Conservation (phyloP, 2,888 invertebrate species). For the Cyaniris semiargus region DNA sequence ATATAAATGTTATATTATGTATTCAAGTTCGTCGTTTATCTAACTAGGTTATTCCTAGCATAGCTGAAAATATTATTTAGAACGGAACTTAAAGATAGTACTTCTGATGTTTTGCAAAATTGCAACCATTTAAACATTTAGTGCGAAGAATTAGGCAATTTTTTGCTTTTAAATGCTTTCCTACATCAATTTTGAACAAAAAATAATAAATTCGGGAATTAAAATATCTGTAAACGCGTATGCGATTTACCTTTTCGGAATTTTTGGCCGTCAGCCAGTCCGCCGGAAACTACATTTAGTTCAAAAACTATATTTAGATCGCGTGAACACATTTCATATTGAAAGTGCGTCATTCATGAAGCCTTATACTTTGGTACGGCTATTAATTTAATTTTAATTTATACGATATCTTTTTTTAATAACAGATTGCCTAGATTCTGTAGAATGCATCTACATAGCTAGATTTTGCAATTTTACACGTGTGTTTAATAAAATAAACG, state of each 20-base stretch:
- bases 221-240: neutral
- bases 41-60: neutral
- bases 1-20: too few relatives aligned
- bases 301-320: conserved; percentile 20
- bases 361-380: neutral
- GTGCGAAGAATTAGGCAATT: neutral
- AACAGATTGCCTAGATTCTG: too few relatives aligned
- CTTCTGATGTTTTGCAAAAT: neutral
- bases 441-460: too few relatives aligned
- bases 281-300: neutral
- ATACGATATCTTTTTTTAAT: too few relatives aligned
- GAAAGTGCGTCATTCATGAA: neutral
- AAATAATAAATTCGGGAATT: neutral
- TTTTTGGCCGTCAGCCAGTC: conserved; percentile 32
- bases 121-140: neutral
- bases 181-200: neutral
- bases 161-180: neutral
- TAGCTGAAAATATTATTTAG: neutral
- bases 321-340: neutral
- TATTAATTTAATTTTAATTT: too few relatives aligned
- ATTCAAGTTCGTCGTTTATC: neutral
- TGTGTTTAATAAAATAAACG: neutral
- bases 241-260: conserved; percentile 17
- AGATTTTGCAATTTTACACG: neutral
- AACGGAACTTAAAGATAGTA: neutral